A percentile compares a stretch with the other conserved stretches of the same genome.
phyloP scores from a whole-genome alignment of 2,888 invertebrate species.

The Trimorus sp. region DNA sequence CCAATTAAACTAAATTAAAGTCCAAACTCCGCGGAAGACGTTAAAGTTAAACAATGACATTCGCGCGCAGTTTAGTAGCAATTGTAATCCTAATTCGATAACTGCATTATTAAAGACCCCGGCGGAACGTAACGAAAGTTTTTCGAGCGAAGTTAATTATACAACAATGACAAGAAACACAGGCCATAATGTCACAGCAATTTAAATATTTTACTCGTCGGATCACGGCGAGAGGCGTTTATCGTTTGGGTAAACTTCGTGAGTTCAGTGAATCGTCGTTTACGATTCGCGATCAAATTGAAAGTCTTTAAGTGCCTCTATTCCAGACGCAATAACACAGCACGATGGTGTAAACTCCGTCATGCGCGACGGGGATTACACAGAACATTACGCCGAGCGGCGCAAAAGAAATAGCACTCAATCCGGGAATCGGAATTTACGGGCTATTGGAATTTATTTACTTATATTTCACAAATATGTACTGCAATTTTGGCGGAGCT shows the following conservation, averaged over 20 bases:
- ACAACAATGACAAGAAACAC: conserved; percentile 35
- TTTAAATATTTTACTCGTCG: conserved; percentile 50
- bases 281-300: conserved; percentile 67
- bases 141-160: conserved; percentile 35
- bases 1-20: conserved; percentile 33
- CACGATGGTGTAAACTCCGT: conserved; percentile 63
- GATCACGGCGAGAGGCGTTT: conserved; percentile 48
- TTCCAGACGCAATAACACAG: conserved; percentile 63
- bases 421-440: too few relatives aligned
- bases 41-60: conserved; percentile 33
- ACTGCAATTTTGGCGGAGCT: too few relatives aligned
- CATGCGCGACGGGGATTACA: conserved; percentile 66
- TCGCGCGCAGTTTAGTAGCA: conserved; percentile 1
- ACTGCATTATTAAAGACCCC: conserved; percentile 35
- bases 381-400: conserved; percentile 61
- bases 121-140: conserved; percentile 6
- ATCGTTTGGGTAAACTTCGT: conserved; percentile 53
- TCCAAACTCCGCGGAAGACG: conserved; percentile 21
- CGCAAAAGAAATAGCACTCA: too few relatives aligned
- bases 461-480: too few relatives aligned
- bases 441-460: too few relatives aligned
- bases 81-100: conserved; percentile 40
- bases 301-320: conserved; percentile 65
- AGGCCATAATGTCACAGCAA: conserved; percentile 32
- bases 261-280: conserved; percentile 62